Base-by-base conservation (phyloP, 2,888 invertebrate genomes). In the Athripsodes cinereus region DNA sequence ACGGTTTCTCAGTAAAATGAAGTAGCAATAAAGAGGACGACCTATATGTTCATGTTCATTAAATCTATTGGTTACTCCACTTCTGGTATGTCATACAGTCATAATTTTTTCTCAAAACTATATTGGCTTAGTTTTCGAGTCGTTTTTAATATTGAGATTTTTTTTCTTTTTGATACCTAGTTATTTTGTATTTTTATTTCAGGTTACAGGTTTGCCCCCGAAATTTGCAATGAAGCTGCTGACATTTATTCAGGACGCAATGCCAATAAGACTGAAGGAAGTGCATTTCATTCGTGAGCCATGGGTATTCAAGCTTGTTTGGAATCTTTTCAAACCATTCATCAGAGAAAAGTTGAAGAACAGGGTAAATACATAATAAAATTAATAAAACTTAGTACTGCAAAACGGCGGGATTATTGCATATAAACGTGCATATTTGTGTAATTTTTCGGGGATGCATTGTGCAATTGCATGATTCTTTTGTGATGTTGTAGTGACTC, bases 271-370 rank as follows among this genome's bases (percentile, higher is more conserved):
- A 55, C 76, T 92, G 66, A 92, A 90, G 72, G 90, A 91, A 74
- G 86, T 92, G 10, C 92, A 92, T 73, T 86, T 92, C 69, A 89
- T 92, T 2, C 90, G 90, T 68, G 87, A 92, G 68, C 91, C 92
- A 0, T 87, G 86, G 75, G 75, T 92, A 62, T 92, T 92, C 75
- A 90, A 87, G 69, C 81, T 90, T 72, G 90, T 92, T 1, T 92
- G 92, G 91, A 76, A 81, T 51, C 83, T 92, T 70, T 92, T 92
- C 78, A 90, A 90, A 72, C 91, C 91, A 8, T 86, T 92, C 69
- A 84, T 92, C 66, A 81, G 81, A 65, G 87, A 88, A 66, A 92
- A 92, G 71, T 79, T 92, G 16, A 86, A 84, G 72, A 84, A 75
- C 64, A 84, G 89, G 73, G 89, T 90, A 71, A 81, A 86, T 54